Conservation (phyloP, 2,113 vertebrate species). For the Platysteira castanea region DNA sequence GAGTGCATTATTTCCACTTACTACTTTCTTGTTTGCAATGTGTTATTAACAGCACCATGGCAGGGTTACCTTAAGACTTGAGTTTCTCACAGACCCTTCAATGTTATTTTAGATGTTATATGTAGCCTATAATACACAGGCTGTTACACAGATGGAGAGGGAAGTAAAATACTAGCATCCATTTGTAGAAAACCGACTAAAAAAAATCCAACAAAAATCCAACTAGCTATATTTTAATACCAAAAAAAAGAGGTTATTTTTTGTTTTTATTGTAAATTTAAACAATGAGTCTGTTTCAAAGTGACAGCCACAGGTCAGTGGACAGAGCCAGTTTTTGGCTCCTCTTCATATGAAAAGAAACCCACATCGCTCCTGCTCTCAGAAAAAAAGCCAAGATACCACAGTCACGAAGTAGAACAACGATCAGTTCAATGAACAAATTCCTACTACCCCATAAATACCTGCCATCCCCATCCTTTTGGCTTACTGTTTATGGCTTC, state of each 20-base stretch:
- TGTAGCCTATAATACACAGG: constrained; percentile 13
- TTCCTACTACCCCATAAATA: constrained; percentile 53
- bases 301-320: background rate
- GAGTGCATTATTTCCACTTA: constrained; percentile 78
- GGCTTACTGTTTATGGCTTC: constrained; percentile 49
- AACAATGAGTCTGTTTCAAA: background rate
- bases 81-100: constrained; percentile 59
- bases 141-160: constrained; percentile 49
- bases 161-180: background rate
- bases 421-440: constrained; percentile 8
- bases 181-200: background rate
- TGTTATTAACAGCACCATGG: constrained; percentile 76
- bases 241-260: background rate
- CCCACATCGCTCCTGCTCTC: background rate
- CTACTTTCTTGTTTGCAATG: constrained; percentile 77
- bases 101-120: constrained; percentile 41
- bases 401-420: constrained; percentile 26
- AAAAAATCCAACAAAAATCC: background rate
- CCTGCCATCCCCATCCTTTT: constrained; percentile 26
- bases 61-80: constrained; percentile 65
- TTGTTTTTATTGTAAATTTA: background rate
- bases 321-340: background rate
- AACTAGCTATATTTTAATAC: background rate
- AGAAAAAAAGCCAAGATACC: constrained; percentile 5
- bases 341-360: background rate